These are phyloP conservation scores for Volucella inflata DNA, from an alignment of 2,888 invertebrate genomes.

Conservation along the genomic window DNA sequence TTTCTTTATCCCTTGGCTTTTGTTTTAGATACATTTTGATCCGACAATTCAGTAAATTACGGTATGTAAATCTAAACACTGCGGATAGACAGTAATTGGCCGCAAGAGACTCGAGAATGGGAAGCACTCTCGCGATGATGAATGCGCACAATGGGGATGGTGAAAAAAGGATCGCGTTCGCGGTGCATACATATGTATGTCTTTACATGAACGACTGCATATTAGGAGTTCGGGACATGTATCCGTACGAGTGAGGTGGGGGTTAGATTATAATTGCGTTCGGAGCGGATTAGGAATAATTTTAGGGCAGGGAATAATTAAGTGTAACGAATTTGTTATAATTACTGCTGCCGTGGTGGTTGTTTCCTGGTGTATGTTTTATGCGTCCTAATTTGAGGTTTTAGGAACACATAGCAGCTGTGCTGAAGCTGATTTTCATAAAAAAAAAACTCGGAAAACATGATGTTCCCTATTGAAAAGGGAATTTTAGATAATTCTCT, in stretches of 20 bases:
- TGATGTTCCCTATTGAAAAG: too few relatives aligned
- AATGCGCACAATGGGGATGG: constrained; percentile 15
- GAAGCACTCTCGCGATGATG: not conserved
- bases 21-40: constrained; percentile 50
- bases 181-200: constrained; percentile 49
- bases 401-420: constrained; percentile 26
- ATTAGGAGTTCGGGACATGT: not conserved
- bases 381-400: not conserved
- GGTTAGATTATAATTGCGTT: constrained; percentile 37
- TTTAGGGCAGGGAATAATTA: constrained; percentile 50
- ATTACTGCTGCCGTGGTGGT: constrained; percentile 37
- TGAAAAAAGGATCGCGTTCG: constrained; percentile 5
- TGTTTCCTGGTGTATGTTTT: constrained; percentile 13
- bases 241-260: not conserved
- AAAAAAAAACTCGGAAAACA: not conserved
- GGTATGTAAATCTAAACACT: constrained; percentile 43
- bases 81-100: constrained; percentile 54
- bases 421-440: constrained; percentile 5
- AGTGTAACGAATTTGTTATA: constrained; percentile 58
- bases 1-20: constrained; percentile 34
- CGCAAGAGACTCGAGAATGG: constrained; percentile 40
- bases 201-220: not conserved
- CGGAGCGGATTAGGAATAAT: constrained; percentile 53
- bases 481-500: too few relatives aligned
- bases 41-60: constrained; percentile 51